Conservation (phyloP, 2,888 invertebrate genomes). For the Agonopterix heracliana region DNA sequence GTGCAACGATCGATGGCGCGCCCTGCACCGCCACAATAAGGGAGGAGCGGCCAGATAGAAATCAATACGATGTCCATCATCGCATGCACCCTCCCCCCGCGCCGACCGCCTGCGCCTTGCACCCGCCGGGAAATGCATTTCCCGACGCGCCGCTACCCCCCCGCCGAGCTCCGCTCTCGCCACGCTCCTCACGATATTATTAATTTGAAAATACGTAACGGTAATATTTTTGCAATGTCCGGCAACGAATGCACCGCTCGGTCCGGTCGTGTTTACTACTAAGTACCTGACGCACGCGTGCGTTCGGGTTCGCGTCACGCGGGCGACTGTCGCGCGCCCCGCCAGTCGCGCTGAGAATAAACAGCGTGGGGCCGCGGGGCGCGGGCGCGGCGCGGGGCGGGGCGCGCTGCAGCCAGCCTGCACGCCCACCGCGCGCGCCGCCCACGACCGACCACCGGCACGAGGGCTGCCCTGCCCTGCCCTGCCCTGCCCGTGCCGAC, state of each 20-base stretch:
- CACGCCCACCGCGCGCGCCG: constrained; percentile 30
- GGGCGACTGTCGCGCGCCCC: constrained; percentile 64
- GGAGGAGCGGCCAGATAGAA: constrained; percentile 76
- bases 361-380: constrained; percentile 41
- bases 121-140: constrained; percentile 73
- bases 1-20: constrained; percentile 72
- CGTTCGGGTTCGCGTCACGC: constrained; percentile 64
- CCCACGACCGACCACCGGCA: constrained; percentile 12
- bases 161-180: constrained; percentile 16
- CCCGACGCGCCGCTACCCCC: constrained; percentile 43
- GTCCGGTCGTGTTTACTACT: constrained; percentile 29
- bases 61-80: constrained; percentile 78
- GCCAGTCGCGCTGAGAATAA: neutral
- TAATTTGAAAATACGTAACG: neutral
- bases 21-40: constrained; percentile 70
- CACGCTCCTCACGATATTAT: neutral
- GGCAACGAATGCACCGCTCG: constrained; percentile 65
- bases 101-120: constrained; percentile 71
- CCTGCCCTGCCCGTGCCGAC: neutral
- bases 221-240: constrained; percentile 48
- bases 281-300: constrained; percentile 59
- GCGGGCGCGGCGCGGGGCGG: constrained; percentile 27
- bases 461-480: neutral
- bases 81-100: constrained; percentile 78
- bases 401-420: constrained; percentile 42